Evolutionary conservation across 1,140 invertebrate species (phyloP).

Genomic region (Dendrolimus punctatus): DNA sequence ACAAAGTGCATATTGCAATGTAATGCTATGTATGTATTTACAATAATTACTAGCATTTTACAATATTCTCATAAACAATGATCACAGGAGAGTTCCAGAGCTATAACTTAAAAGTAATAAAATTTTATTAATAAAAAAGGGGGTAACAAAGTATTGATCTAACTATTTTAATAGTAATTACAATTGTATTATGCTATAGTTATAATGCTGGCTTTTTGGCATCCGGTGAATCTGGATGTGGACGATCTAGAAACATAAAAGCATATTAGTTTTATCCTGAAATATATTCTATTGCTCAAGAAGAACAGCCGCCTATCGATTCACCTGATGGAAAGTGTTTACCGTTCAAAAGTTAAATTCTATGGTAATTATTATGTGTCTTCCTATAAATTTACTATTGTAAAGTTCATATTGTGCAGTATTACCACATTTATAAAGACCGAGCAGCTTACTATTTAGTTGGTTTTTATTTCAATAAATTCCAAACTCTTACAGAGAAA

Average conservation of each 20-base stretch:
- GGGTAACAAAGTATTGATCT: conserved; percentile 58
- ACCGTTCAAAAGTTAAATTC: no score
- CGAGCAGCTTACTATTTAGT: no score
- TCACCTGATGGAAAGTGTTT: no score
- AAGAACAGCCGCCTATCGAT: no score
- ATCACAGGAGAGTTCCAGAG: conserved; percentile 70
- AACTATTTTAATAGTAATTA: conserved; percentile 21
- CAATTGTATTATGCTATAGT: conserved; percentile 34
- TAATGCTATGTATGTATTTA: conserved; percentile 19
- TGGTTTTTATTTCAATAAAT: no score
- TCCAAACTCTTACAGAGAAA: no score
- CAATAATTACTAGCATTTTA: conserved; percentile 33
- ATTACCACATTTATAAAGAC: no score
- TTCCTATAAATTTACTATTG: no score
- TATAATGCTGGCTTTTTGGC: conserved; percentile 67
- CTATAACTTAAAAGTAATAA: conserved; percentile 38
- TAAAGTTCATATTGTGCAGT: no score
- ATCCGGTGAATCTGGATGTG: conserved; percentile 60
- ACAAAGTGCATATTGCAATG: conserved; percentile 21
- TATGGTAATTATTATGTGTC: no score
- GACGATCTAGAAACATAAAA: conserved; percentile 46
- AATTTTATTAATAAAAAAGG: conserved; percentile 37
- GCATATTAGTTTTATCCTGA: neutral
- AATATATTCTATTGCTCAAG: no score
- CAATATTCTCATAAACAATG: conserved; percentile 48